Evolutionary conservation across 2,113 vertebrate species (phyloP).

Genomic region (Antennarius striatus): DNA sequence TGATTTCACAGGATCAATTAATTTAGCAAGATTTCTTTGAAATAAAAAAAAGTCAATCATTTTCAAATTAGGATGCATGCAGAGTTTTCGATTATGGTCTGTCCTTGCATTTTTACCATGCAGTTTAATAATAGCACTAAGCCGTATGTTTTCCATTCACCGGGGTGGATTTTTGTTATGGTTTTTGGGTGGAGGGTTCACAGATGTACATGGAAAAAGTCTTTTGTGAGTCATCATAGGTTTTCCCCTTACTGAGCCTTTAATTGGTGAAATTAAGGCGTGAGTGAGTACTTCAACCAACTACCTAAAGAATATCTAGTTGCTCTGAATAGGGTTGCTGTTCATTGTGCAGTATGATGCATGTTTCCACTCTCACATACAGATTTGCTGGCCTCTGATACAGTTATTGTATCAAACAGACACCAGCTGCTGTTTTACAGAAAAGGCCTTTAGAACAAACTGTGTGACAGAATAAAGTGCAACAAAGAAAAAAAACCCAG

Average conservation of each 20-base stretch:
- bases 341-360: not conserved
- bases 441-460: not conserved
- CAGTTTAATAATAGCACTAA: slow-evolving; percentile 10
- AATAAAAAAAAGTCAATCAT: no score
- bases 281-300: slow-evolving; percentile 21
- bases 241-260: slow-evolving; percentile 37
- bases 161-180: not conserved
- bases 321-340: slow-evolving; percentile 7
- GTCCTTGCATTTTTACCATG: slow-evolving; percentile 1
- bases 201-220: slow-evolving; percentile 10
- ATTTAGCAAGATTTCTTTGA: not conserved
- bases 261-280: slow-evolving; percentile 24
- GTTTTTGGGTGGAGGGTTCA: not conserved
- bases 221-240: slow-evolving; percentile 31
- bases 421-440: not conserved
- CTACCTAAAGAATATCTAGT: not conserved
- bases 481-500: not conserved
- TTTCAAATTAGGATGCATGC: not conserved
- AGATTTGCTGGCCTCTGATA: not conserved
- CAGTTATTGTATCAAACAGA: not conserved
- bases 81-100: not conserved
- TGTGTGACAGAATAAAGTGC: not conserved
- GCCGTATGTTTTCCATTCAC: slow-evolving; percentile 13
- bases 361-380: not conserved
- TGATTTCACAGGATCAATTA: not conserved